A percentile compares a stretch with the other conserved stretches of the same genome.
Conservation (phyloP, 2,888 invertebrate genomes). For the Drosophila multiciliata region DNA sequence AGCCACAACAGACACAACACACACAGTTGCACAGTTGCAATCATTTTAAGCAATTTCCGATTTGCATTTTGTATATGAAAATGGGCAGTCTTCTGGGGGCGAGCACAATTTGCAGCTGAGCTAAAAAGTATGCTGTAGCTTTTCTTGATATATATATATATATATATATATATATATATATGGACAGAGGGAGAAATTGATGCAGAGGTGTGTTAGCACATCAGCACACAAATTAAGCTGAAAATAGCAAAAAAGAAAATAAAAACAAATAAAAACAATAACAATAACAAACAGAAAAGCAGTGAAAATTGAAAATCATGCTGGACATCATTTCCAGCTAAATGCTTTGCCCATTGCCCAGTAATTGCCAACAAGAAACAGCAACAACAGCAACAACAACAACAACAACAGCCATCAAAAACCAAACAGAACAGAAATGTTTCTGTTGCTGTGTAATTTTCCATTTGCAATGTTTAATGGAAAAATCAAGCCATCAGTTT, state of each 20-base stretch:
- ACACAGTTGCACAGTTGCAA: constrained; percentile 19
- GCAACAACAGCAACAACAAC: constrained; percentile 10
- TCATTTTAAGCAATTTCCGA: constrained; percentile 44
- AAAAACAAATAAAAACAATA: not conserved
- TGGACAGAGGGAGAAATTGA: constrained; percentile 22
- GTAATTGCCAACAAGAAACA: constrained; percentile 53
- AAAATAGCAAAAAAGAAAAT: constrained; percentile 29
- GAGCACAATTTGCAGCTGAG: constrained; percentile 20
- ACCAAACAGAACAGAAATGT: constrained; percentile 9
- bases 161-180: not conserved
- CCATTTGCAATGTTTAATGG: constrained; percentile 66
- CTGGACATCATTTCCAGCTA: constrained; percentile 60
- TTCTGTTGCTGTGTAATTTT: constrained; percentile 55
- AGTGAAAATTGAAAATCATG: constrained; percentile 55
- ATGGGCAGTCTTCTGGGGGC: constrained; percentile 14
- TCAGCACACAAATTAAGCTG: constrained; percentile 60
- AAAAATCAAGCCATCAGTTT: constrained; percentile 72
- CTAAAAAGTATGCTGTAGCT: constrained; percentile 47
- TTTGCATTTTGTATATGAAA: constrained; percentile 36
- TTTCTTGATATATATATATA: constrained; percentile 35
- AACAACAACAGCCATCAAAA: constrained; percentile 17
- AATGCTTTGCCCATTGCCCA: constrained; percentile 50
- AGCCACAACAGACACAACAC: not conserved
- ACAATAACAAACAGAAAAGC: constrained; percentile 6
- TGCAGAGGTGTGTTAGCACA: constrained; percentile 57